Evolutionary conservation across 2,113 vertebrate genomes (phyloP), one percentile per base, ranked within the genome.

Genomic region (Oreochromis niloticus): DNA sequence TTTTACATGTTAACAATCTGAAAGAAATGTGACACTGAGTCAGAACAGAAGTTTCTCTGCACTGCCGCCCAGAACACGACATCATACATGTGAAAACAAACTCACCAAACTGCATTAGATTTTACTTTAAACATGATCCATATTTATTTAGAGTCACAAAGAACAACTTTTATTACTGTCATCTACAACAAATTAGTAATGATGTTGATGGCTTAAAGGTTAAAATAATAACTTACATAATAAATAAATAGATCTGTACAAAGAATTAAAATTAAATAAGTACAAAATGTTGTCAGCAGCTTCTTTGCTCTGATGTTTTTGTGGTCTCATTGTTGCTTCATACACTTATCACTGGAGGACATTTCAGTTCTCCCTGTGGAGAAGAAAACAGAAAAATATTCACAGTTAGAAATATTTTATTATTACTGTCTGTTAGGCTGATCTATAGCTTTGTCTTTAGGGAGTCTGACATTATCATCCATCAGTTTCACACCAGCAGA

Each of bases 211-310:
- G 56, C 4, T 59, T 32, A 59, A 32, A 17, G 57, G 27, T 7
- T 59, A 9, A 59, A 32, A 59, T 30, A 0, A 59, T 32, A 59
- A 16, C 24, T 5, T 57, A 3, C 7, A 57, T 57, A 57, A 30
- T 57, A 57, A 30, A 57, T 57, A 5, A 30, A 57, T 57, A 57
- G 7, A 30, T 30, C 7, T 57, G 12, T 0, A 30, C 30, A 57
- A 0, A 14, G 0, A 16, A 30, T 57, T 5, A 57, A 1, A 30
- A 17, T 32, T 68, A 14, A 41, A 9, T 36, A 19, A 66, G n/a
- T 5, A 12, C 1, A 41, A 68, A 68, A 22, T 39, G 10, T 68
- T 68, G 19, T 8, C 19, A 22, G 0, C 11, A 14, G 63, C 63
- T 22, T 22, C 63, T 13, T 41, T 68, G 19, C n/a, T 41, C 4